Evolutionary conservation across 2,113 vertebrate species (phyloP), one percentile per base, ranked within the genome.

Genomic region (Steatornis caripensis): DNA sequence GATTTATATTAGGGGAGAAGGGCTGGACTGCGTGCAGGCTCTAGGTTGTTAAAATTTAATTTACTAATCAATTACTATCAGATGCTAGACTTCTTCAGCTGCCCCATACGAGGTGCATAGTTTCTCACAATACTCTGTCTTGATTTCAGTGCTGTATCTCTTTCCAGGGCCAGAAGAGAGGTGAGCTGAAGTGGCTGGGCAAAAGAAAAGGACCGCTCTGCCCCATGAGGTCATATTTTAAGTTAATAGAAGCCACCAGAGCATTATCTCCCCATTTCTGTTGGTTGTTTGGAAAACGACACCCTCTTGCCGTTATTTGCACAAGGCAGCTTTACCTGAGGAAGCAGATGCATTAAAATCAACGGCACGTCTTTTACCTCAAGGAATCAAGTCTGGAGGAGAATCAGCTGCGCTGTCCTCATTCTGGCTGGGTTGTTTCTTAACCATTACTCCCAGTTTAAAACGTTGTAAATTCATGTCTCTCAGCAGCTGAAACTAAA

Each of bases 11-110:
- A 89, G 77, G 37, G 88, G 90, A 94, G 64, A 41, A 79, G 72
- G 79, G 54, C 87, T 97, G 93, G 95, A 91, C 90, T 20, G 8
- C 9, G 17, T 91, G 82, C 86, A 93, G 93, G 55, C 85, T 91
- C 89, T 37, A 78, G 93, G 66, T 86, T 95, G 95, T 96, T 96
- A 94, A 94, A 90, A 85, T 89, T 97, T 91, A 95, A 95, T 95
- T 96, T 93, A 89, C 86, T 95, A 84, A 94, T 96, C 93, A 89
- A 90, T 93, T 91, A 84, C 90, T 96, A 75, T 96, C 97, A 95
- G 92, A 97, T 97, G 93, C 90, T 92, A 55, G 53, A 72, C 65
- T 90, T 91, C 90, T 93, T 71, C 65, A 83, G 83, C 87, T 91
- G 64, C 54, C 69, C 76, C 32, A 5, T 86, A 84, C 0, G 2